Evolutionary conservation across 2,888 invertebrate genomes (phyloP).

Genomic region (Protophormia terraenovae): DNA sequence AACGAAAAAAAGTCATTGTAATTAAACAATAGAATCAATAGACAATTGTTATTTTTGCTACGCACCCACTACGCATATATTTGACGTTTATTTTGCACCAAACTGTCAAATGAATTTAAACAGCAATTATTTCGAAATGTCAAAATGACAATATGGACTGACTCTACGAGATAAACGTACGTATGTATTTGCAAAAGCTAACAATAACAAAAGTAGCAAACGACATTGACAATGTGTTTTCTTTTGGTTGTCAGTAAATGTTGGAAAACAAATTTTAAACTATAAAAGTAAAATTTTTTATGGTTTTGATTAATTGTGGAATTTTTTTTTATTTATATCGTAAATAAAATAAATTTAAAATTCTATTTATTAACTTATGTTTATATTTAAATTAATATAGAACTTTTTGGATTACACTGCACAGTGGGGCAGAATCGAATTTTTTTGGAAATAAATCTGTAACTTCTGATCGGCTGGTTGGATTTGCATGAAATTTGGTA

Average conservation of each 20-base stretch:
- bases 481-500: too few species aligned
- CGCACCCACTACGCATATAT: constrained; percentile 30
- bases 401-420: too few species aligned
- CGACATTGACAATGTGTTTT: constrained; percentile 41
- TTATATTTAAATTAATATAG: too few species aligned
- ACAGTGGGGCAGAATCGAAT: too few species aligned
- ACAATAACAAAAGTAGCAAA: neutral
- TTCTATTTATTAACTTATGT: too few species aligned
- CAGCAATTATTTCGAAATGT: neutral
- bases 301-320: too few species aligned
- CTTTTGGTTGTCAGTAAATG: constrained; percentile 4
- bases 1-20: neutral
- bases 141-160: neutral
- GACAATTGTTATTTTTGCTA: constrained; percentile 10
- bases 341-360: too few species aligned
- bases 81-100: constrained; percentile 18
- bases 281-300: too few species aligned
- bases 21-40: neutral
- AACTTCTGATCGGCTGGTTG: too few species aligned
- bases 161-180: too few species aligned
- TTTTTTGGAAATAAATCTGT: too few species aligned
- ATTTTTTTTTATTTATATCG: too few species aligned
- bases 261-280: neutral
- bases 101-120: constrained; percentile 18
- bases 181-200: neutral